phyloP scores from a whole-genome alignment of 2,113 vertebrate genomes.

The Sinocyclocheilus grahami region DNA sequence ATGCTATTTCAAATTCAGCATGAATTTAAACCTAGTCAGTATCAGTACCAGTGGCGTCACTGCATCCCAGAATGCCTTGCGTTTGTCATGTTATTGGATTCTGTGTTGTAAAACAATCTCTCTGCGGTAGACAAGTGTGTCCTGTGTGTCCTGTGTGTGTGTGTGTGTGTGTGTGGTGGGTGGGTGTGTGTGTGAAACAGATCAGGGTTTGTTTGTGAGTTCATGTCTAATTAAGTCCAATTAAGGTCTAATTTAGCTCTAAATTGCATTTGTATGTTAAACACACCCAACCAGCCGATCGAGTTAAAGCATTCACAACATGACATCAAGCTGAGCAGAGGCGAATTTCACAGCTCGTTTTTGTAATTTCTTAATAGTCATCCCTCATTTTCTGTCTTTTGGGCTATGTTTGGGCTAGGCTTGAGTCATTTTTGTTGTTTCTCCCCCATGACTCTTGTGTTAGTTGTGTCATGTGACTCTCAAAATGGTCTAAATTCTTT shows the following conservation, averaged over 20 bases:
- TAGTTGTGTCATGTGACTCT: background rate
- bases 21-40: background rate
- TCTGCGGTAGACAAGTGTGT: background rate
- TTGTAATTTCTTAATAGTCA: background rate
- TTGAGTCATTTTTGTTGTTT: background rate
- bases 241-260: background rate
- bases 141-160: too few species aligned
- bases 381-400: background rate
- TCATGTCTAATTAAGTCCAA: background rate
- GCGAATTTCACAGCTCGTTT: background rate
- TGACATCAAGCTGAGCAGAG: slow-evolving; percentile 4
- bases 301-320: background rate
- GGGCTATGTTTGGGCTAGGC: background rate
- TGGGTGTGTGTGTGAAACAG: slow-evolving; percentile 1
- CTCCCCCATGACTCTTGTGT: background rate
- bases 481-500: background rate
- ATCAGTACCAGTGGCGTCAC: background rate
- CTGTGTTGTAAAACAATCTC: background rate
- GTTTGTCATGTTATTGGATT: background rate
- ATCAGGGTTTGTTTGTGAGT: slow-evolving; percentile 20
- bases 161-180: too few species aligned
- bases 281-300: background rate
- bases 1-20: background rate
- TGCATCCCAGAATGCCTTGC: background rate
- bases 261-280: slow-evolving; percentile 12